Base-by-base conservation (phyloP, 2,113 vertebrate genomes). In the Colinus virginianus region DNA sequence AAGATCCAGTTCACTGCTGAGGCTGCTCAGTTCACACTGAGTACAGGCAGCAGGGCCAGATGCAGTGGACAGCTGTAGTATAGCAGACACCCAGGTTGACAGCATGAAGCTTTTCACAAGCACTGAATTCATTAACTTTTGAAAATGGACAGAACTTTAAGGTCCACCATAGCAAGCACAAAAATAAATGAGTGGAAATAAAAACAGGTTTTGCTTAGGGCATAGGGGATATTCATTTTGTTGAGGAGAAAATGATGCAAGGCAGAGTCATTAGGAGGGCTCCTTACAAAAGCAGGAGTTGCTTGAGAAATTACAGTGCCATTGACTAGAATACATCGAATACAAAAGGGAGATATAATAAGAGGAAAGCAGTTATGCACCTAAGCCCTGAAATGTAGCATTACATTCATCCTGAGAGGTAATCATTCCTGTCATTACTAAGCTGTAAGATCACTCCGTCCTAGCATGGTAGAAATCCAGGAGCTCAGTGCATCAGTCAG, bases 401-500 rank as follows among this genome's bases (percentile, higher is more conserved):
- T 97, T 97, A 88, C 87, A 96, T 96, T 91, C 84, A 96, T 95
- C 88, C 93, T 67, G 91, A 97, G 82, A 95, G 92, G 90, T 96
- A 97, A 97, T 97, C 95, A 92, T 89, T 96, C 87, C 95, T 97
- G 92, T 96, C 93, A 94, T 96, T 97, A 93, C 94, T 97, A 96
- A 97, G 92, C 92, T 94, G 84, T 93, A 94, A 72, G 81, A 95
- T 96, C 68, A 72, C 87, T 97, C 90, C 95, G 91, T 91, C 84
- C 91, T 96, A 88, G 84, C 91, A 78, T 85, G 93, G 92, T 88
- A 90, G 90, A 97, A 76, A 86, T 91, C 91, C 95, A 93, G 20
- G 72, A 78, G 61, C 84, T 96, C 93, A 96, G 64, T 77, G 84
- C 56, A 87, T 95, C 93, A 82, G 70, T 92, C 45, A 30, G 90